These are phyloP conservation scores for Chrysina gloriosa DNA, from an alignment of 2,888 invertebrate species.

Conservation along the genomic window DNA sequence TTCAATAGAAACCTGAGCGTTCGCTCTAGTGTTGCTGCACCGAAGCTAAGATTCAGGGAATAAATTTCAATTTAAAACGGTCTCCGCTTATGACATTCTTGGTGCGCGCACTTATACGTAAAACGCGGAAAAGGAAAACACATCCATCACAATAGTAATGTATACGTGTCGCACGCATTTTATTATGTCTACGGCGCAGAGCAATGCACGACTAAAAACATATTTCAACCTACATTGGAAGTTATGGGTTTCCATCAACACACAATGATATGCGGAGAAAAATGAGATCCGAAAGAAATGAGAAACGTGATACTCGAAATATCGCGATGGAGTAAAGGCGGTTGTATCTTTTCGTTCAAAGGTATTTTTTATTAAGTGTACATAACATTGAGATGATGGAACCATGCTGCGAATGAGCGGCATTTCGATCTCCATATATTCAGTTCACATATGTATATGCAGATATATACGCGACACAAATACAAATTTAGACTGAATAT, in stretches of 20 bases:
- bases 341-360: too few species aligned
- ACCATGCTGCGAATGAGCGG: too few species aligned
- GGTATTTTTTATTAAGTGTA: too few species aligned
- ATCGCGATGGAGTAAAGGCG: too few species aligned
- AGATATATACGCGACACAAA: too few species aligned
- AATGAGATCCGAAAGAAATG: slow-evolving; percentile 12
- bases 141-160: slow-evolving; percentile 33
- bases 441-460: too few species aligned
- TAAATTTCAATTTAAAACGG: slow-evolving; percentile 33
- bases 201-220: slow-evolving; percentile 6
- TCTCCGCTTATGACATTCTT: slow-evolving; percentile 6
- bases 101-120: slow-evolving; percentile 26
- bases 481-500: too few species aligned
- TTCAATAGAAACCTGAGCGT: slow-evolving; percentile 6
- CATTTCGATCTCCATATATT: too few species aligned
- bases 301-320: slow-evolving; percentile 14
- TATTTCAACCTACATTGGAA: slow-evolving; percentile 32
- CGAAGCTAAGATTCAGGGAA: slow-evolving; percentile 1
- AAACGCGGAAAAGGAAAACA: slow-evolving; percentile 33
- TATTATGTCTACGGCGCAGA: slow-evolving; percentile 23
- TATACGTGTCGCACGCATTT: slow-evolving; percentile 35
- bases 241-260: slow-evolving; percentile 33
- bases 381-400: too few species aligned
- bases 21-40: background rate
- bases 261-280: slow-evolving; percentile 24